phyloP scores from a whole-genome alignment of 2,888 invertebrate species.

The Bimastos eiseni region DNA sequence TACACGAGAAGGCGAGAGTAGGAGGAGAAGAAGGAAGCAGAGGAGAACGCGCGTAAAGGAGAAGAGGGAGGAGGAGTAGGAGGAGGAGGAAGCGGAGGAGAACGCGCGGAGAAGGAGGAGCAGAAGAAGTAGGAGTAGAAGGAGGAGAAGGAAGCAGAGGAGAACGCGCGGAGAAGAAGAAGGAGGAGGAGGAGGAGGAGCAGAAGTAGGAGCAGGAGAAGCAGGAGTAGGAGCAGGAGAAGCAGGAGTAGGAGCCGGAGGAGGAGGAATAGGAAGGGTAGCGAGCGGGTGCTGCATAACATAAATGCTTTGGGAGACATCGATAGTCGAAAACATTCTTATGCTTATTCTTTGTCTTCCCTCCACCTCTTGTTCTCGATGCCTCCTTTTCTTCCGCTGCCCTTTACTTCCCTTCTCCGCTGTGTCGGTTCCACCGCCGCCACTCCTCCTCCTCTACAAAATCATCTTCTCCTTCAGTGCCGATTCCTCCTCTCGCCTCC shows the following conservation, averaged over 20 bases:
- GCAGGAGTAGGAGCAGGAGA: neutral
- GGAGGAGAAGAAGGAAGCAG: neutral
- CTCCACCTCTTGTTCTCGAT: neutral
- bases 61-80: neutral
- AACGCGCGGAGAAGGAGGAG: neutral
- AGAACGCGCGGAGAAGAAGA: neutral
- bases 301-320: neutral
- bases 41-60: neutral
- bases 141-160: neutral
- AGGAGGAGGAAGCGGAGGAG: neutral
- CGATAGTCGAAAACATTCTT: neutral
- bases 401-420: too few relatives aligned
- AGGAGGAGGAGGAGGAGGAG: neutral
- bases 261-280: neutral
- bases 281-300: neutral
- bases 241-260: neutral
- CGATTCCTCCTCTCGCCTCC: too few relatives aligned
- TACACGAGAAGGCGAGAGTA: neutral
- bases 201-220: neutral
- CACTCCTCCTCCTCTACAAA: too few relatives aligned
- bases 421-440: too few relatives aligned
- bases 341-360: neutral
- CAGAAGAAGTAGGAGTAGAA: neutral
- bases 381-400: neutral
- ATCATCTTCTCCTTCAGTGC: too few relatives aligned